phyloP scores from a whole-genome alignment of 2,113 vertebrate genomes.

The Callionymus lyra region DNA sequence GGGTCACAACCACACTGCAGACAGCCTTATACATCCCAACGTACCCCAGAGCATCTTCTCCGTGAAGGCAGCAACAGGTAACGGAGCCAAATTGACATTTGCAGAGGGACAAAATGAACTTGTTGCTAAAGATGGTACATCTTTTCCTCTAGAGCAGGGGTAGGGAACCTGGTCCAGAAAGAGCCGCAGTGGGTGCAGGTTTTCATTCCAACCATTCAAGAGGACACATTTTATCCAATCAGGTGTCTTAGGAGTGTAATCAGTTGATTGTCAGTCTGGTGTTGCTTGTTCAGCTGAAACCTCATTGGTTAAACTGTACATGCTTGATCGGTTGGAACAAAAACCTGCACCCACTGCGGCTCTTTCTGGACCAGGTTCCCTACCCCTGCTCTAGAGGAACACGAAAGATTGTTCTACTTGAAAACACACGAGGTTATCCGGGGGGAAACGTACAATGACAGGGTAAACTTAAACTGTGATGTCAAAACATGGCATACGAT shows the following conservation, averaged over 20 bases:
- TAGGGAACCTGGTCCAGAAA: too few relatives aligned
- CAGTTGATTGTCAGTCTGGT: too few relatives aligned
- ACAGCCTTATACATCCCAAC: not conserved
- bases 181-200: too few relatives aligned
- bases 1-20: not conserved
- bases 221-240: too few relatives aligned
- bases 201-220: too few relatives aligned
- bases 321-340: too few relatives aligned
- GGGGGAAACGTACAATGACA: not conserved
- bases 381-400: too few relatives aligned
- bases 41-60: not conserved
- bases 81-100: not conserved
- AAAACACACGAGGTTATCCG: not conserved
- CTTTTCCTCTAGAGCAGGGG: not conserved
- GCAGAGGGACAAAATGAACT: not conserved
- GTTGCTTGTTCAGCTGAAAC: too few relatives aligned
- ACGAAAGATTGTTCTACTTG: conserved; percentile 1
- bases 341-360: too few relatives aligned
- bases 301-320: too few relatives aligned
- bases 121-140: not conserved
- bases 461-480: conserved; percentile 2
- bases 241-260: too few relatives aligned
- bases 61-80: not conserved
- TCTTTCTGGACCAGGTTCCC: too few relatives aligned
- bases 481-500: conserved; percentile 17